Evolutionary conservation across 2,797 vertebrate genomes (phyloP).

Genomic region (Balearica regulorum): DNA sequence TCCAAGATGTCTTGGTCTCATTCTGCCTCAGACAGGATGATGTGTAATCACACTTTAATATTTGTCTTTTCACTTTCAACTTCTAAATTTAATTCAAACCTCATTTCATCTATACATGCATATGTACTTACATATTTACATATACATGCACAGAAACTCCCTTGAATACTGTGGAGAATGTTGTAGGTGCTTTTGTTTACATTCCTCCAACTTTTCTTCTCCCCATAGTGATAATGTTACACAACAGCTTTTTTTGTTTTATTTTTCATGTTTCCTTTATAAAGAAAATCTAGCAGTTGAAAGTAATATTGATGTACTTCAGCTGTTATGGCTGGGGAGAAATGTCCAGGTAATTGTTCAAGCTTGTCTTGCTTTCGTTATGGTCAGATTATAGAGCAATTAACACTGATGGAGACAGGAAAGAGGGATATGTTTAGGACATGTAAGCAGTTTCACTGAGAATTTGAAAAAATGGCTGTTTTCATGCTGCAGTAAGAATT

Average conservation of each 20-base stretch:
- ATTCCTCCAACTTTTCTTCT: neutral
- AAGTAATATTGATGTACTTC: neutral
- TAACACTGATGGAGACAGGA: neutral
- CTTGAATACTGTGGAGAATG: neutral
- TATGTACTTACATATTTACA: neutral
- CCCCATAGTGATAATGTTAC: neutral
- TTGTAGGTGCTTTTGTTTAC: neutral
- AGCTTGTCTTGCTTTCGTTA: neutral
- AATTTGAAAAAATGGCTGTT: neutral
- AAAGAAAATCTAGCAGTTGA: neutral
- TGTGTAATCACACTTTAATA: neutral
- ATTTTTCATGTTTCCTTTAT: neutral
- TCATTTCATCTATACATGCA: neutral
- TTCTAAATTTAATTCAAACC: neutral
- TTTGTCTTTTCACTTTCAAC: neutral
- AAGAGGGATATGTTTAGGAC: neutral
- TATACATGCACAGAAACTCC: neutral
- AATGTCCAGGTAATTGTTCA: neutral
- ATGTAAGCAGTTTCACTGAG: neutral
- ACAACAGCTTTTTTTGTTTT: neutral
- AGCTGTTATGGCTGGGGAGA: accelerated
- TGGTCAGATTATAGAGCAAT: neutral
- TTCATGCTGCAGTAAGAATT: neutral
- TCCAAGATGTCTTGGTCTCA: neutral
- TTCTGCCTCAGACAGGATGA: neutral